These are phyloP conservation scores for Leucoma salicis DNA, from an alignment of 2,888 invertebrate species.

Conservation along the genomic window DNA sequence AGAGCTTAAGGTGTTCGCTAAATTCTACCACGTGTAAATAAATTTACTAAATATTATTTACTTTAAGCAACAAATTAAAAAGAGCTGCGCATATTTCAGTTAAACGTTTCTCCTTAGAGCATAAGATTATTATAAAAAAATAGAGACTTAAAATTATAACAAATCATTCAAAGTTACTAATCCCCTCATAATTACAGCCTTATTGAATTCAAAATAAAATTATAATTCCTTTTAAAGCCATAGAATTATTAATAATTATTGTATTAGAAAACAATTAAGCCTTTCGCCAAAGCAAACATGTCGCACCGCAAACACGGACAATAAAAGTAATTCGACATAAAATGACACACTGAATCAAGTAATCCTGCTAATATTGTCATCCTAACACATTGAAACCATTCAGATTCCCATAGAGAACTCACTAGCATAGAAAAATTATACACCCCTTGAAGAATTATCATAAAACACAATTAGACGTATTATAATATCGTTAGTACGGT, in stretches of 20 bases:
- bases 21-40: too few species aligned
- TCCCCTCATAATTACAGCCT: too few species aligned
- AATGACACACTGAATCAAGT: constrained; percentile 44
- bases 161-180: too few species aligned
- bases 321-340: constrained; percentile 33
- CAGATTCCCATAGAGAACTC: constrained; percentile 61
- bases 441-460: constrained; percentile 71
- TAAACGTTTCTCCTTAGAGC: too few species aligned
- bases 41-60: too few species aligned
- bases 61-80: too few species aligned
- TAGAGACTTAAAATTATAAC: too few species aligned
- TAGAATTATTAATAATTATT: not conserved
- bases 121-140: too few species aligned
- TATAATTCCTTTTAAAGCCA: not conserved
- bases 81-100: too few species aligned
- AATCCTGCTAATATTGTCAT: constrained; percentile 60
- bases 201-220: not conserved
- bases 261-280: constrained; percentile 6
- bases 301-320: constrained; percentile 16
- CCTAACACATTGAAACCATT: constrained; percentile 55
- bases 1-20: too few species aligned
- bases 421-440: constrained; percentile 55
- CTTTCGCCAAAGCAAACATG: constrained; percentile 3
- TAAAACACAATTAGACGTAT: constrained; percentile 75
- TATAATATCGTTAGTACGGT: constrained; percentile 71